Evolutionary conservation across 1,140 invertebrate genomes (phyloP), one percentile per base, ranked within the genome.

Genomic region (Brachionus angularis): DNA sequence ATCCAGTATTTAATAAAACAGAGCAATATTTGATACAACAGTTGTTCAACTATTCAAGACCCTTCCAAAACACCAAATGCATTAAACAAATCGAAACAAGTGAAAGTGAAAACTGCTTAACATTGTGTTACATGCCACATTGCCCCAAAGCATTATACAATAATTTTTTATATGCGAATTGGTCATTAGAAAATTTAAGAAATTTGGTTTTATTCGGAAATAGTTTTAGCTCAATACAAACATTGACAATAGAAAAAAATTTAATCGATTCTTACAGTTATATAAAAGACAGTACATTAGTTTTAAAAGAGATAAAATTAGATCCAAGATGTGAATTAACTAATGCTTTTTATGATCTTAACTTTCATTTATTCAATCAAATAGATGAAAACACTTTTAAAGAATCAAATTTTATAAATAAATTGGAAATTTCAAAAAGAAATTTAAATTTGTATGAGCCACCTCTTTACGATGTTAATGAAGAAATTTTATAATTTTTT

Each of bases 271-370:
- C 46, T 18, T 67, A 47, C 18, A 14, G 21, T 42, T 50, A 44
- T 67, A 21, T 67, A 16, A 47, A 49, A 34, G 62, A 67, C 29
- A 36, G 42, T 50, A 5, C 36, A 1, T 18, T 47, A 31, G 8
- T 67, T 16, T 7, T 33, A 10, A 23, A 33, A 18, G 62, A 67
- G 42, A 14, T 33, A 23, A 46, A 46, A 67, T 14, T 67, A 4
- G 62, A 67, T 29, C 29, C 47, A 0, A 46, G 47, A 46, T 67
- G 62, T 50, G 62, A 67, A 1, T 21, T 47, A 10, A 67, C 62
- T 14, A 67, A 67, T 23, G 62, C 62, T 3, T 67, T 67, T 47
- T 47, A 67, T 67, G 42, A 49, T 31, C 47, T 67, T 10, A 67
- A 42, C 21, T 47, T 67, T 67, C n/a, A n/a, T 39, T 29, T 58